These are phyloP conservation scores for Heliconius charithonia DNA, from an alignment of 2,888 invertebrate genomes.

Conservation along the genomic window DNA sequence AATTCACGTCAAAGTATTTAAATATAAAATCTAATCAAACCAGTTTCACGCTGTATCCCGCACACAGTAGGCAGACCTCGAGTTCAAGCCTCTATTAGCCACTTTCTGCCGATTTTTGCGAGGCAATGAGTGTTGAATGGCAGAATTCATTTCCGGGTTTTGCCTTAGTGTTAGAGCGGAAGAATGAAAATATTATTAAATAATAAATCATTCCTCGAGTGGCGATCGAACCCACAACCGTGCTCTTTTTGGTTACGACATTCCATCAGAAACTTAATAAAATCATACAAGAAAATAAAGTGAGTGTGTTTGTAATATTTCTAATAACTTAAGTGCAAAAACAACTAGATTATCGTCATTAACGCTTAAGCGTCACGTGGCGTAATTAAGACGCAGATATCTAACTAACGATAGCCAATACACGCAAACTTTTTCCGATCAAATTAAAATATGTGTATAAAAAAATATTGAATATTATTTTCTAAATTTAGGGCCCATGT, in stretches of 20 bases:
- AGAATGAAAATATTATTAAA: no score
- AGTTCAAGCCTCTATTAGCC: no score
- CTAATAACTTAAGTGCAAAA: not conserved
- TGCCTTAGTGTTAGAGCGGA: no score
- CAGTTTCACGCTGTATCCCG: no score
- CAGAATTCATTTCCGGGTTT: no score
- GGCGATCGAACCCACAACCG: no score
- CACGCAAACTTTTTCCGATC: not conserved
- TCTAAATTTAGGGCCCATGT: not conserved
- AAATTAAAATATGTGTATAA: not conserved
- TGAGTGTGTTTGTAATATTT: not conserved
- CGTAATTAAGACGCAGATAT: not conserved
- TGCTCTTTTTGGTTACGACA: no score
- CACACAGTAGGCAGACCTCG: no score
- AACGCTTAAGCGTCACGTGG: not conserved
- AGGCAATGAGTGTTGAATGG: no score
- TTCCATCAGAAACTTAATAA: not conserved
- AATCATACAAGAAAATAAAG: not conserved
- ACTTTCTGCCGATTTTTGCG: no score
- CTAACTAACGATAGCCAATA: not conserved
- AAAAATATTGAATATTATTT: not conserved
- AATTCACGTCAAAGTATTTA: not conserved
- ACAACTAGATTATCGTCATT: not conserved
- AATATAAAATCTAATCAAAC: not conserved
- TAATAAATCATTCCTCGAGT: no score